These are phyloP conservation scores for Chymomyza caudatula DNA, from an alignment of 2,888 invertebrate species.

Conservation along the genomic window DNA sequence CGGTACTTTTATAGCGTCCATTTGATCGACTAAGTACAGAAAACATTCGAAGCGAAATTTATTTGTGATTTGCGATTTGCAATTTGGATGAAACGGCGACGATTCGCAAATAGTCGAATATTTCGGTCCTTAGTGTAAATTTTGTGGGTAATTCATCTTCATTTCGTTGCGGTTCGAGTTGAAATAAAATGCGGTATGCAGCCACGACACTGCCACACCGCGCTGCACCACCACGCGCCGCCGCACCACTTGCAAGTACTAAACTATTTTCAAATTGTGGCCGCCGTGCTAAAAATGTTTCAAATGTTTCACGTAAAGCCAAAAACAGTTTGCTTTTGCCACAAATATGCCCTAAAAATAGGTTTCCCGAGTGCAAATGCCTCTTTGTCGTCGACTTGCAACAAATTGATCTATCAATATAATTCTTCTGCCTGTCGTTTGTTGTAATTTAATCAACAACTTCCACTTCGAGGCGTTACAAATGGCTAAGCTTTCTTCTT, in stretches of 20 bases:
- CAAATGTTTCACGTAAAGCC: conserved; percentile 62
- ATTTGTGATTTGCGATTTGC: conserved; percentile 64
- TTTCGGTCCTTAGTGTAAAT: conserved; percentile 45
- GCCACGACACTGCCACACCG: conserved; percentile 43
- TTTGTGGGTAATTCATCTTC: conserved; percentile 73
- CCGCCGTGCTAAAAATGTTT: conserved; percentile 64
- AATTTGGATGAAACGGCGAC: conserved; percentile 32
- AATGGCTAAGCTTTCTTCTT: neutral
- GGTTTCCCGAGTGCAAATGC: neutral
- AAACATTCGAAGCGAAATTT: conserved; percentile 62
- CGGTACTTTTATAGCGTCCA: conserved; percentile 43
- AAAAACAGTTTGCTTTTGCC: too few relatives aligned
- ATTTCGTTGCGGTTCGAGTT: conserved; percentile 75
- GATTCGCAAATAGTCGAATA: neutral
- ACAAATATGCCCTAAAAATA: neutral
- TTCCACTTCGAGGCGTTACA: conserved; percentile 36
- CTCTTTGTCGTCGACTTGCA: neutral
- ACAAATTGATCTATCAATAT: conserved; percentile 53
- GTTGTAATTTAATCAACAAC: conserved; percentile 67
- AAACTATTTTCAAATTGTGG: conserved; percentile 63
- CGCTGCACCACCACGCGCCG: conserved; percentile 15
- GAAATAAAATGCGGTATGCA: conserved; percentile 70
- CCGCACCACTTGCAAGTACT: neutral
- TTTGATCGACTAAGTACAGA: conserved; percentile 65
- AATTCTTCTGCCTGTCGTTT: conserved; percentile 33